Conservation (phyloP, 2,888 invertebrate genomes). For the Ecliptopera silaceata region DNA sequence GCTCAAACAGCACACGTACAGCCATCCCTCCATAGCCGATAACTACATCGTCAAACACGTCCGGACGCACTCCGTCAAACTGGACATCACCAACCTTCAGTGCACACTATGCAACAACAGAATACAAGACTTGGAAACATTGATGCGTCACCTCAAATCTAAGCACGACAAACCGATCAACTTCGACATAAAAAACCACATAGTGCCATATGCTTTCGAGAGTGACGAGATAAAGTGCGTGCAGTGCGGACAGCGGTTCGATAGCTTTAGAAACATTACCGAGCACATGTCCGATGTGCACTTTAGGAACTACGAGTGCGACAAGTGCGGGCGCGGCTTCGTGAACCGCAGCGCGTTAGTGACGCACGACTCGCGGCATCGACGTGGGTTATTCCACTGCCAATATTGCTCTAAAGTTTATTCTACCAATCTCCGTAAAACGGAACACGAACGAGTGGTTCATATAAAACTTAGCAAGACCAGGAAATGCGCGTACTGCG, state of each 20-base stretch:
- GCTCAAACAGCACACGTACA: slow-evolving; percentile 44
- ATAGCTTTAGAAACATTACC: slow-evolving; percentile 53
- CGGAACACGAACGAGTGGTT: slow-evolving; percentile 59
- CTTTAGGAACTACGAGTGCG: slow-evolving; percentile 59
- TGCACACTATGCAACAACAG: slow-evolving; percentile 51
- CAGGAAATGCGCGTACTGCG: slow-evolving; percentile 64
- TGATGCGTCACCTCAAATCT: slow-evolving; percentile 49
- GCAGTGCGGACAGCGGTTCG: slow-evolving; percentile 51
- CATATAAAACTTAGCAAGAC: slow-evolving; percentile 45
- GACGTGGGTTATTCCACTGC: slow-evolving; percentile 35
- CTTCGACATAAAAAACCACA: slow-evolving; percentile 55
- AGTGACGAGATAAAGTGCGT: slow-evolving; percentile 48
- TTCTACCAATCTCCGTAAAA: slow-evolving; percentile 52
- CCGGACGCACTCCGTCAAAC: slow-evolving; percentile 47
- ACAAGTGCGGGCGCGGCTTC: slow-evolving; percentile 55
- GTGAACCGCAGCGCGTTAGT: slow-evolving; percentile 43
- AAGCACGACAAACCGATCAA: slow-evolving; percentile 48
- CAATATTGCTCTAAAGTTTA: slow-evolving; percentile 62
- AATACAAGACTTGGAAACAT: slow-evolving; percentile 45
- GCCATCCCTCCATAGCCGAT: slow-evolving; percentile 28
- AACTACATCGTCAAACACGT: slow-evolving; percentile 39
- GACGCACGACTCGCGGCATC: slow-evolving; percentile 44
- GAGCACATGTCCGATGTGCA: slow-evolving; percentile 63
- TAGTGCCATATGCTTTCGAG: slow-evolving; percentile 63
- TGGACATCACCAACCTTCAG: slow-evolving; percentile 58